These are phyloP conservation scores for Papilio glaucus DNA, from an alignment of 1,140 invertebrate genomes.

Conservation along the genomic window DNA sequence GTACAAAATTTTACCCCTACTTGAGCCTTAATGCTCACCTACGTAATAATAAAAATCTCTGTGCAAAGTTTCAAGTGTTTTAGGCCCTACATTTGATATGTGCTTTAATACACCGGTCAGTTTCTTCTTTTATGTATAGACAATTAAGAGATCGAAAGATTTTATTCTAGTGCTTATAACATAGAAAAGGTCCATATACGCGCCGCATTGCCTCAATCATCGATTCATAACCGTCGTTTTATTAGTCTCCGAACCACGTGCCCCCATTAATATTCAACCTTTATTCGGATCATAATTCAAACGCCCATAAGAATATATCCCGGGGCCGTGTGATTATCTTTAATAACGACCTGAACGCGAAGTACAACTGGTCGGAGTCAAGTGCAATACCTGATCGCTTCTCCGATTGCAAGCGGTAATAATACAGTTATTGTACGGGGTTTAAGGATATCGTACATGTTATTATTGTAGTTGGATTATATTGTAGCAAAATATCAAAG, in stretches of 20 bases:
- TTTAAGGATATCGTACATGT: constrained; percentile 13
- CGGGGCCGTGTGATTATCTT: constrained; percentile 22
- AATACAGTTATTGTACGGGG: background rate
- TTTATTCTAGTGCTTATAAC: background rate
- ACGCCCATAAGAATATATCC: constrained; percentile 26
- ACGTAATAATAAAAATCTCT: too few species aligned
- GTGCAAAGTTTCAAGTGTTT: too few species aligned
- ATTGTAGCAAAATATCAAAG: constrained; percentile 9
- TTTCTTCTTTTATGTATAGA: too few species aligned
- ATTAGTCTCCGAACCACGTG: background rate
- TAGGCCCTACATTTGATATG: too few species aligned
- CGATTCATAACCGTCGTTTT: background rate
- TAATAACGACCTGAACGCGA: background rate
- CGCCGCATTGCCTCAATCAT: background rate
- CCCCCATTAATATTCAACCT: constrained; percentile 32
- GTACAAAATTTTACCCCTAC: too few species aligned
- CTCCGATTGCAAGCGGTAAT: constrained; percentile 18
- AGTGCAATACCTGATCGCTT: constrained; percentile 28
- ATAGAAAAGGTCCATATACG: background rate
- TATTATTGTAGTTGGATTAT: too few species aligned
- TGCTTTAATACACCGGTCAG: too few species aligned
- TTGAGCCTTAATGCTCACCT: too few species aligned
- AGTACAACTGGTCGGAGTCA: constrained; percentile 21
- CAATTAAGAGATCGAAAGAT: background rate
- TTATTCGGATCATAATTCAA: constrained; percentile 23